Base-by-base conservation (phyloP, 2,888 invertebrate genomes). In the Cepaea hortensis region DNA sequence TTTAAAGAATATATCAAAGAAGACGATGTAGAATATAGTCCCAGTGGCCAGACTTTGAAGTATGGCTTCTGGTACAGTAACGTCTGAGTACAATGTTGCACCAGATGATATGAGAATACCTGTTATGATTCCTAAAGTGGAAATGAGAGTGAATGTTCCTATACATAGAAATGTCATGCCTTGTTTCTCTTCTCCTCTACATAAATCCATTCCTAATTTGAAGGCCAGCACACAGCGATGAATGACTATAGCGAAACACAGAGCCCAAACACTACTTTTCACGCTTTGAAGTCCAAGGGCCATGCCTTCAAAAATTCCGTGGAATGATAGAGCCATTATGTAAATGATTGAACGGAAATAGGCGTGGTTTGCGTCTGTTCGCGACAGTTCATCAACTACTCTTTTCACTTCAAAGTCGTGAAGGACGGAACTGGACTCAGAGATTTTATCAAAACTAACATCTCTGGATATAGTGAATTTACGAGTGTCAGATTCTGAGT, bases 271-370 rank as follows among this genome's bases (percentile, higher is more conserved):
- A 84, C 91, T 92, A 83, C 90, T 91, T 76, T 92, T 92, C 50
- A 90, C 85, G 75, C 91, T 90, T 87, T 92, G 93, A n/a, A 93
- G 86, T 23, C 92, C 92, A 11, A 93, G 87, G 6, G 92, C 90
- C 92, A 93, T 92, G 18, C 92, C 93, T 87, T 93, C 93, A 85
- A 93, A 92, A 3, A 93, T 91, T 11, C 93, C 93, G 86, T 93
- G 92, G 85, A 93, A 92, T 35, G 92, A 92, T 48, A 93, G 87
- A 9, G 92, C 92, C 73, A 92, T 91, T 62, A 93, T 90, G 87
- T 91, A 91, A 20, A 93, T 88, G 70, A 91, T 92, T 65, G 92
- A 92, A 7, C 92, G 89, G 70, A 92, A 91, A 84, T 93, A 92
- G 18, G 91, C 91, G 79, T 90, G 89, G 61, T 91, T 89, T 20